Conservation (phyloP, 2,113 vertebrate genomes). For the Murina feae region DNA sequence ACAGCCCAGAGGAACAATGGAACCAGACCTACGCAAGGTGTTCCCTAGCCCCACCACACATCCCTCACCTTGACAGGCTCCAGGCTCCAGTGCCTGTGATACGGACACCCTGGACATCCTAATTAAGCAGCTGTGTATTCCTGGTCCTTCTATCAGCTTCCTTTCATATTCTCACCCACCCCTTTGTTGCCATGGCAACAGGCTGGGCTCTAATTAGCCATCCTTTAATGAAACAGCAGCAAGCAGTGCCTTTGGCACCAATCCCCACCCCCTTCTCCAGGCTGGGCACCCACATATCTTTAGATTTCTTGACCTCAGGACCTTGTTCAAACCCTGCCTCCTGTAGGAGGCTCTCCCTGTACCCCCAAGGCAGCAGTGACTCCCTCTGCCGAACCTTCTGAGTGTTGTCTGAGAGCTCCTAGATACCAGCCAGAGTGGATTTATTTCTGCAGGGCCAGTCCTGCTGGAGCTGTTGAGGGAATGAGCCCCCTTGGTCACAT, state of each 20-base stretch:
- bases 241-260: not conserved
- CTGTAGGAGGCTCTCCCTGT: not conserved
- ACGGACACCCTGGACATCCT: not conserved
- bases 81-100: not conserved
- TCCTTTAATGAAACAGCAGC: conserved; percentile 20
- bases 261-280: not conserved
- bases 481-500: too few species aligned
- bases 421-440: not conserved
- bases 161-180: not conserved
- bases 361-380: not conserved
- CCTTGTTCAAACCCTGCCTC: not conserved
- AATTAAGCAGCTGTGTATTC: not conserved
- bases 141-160: not conserved
- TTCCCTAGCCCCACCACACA: not conserved
- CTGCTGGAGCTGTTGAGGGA: not conserved
- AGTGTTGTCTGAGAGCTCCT: not conserved
- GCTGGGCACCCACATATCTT: not conserved
- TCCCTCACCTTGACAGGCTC: not conserved
- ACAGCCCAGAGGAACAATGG: not conserved
- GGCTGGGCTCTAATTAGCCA: conserved; percentile 38
- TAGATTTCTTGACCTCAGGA: not conserved
- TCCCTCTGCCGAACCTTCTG: not conserved
- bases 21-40: not conserved
- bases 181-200: conserved; percentile 16
- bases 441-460: not conserved